These are phyloP conservation scores for Merodon equestris DNA, from an alignment of 2,888 invertebrate species.

Conservation along the genomic window DNA sequence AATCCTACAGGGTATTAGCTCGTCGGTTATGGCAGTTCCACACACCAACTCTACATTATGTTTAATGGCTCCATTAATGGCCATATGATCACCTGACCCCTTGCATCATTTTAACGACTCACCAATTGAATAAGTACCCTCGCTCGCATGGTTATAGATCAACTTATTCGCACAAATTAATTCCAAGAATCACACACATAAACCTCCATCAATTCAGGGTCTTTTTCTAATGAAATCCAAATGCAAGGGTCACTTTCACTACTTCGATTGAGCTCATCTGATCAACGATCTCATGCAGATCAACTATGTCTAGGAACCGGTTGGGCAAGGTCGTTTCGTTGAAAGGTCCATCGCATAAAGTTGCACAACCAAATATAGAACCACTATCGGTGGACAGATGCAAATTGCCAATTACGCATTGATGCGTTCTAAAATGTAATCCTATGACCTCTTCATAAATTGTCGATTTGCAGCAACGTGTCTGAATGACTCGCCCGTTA, in stretches of 20 bases:
- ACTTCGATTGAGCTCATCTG: not conserved
- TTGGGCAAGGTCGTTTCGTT: constrained; percentile 23
- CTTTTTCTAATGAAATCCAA: constrained; percentile 27
- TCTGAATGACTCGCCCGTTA: constrained; percentile 7
- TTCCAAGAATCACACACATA: too few relatives aligned
- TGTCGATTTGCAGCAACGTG: constrained; percentile 2
- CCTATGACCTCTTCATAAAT: constrained; percentile 20
- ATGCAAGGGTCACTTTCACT: constrained; percentile 42
- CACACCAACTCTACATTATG: too few relatives aligned
- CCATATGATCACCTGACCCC: too few relatives aligned
- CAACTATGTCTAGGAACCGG: constrained; percentile 28
- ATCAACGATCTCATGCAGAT: not conserved
- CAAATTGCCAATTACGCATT: constrained; percentile 53
- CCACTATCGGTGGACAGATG: constrained; percentile 20
- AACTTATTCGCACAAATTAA: too few relatives aligned
- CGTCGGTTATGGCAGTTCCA: too few relatives aligned
- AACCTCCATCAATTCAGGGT: too few relatives aligned
- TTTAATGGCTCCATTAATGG: too few relatives aligned
- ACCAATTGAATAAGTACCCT: too few relatives aligned
- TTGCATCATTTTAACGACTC: too few relatives aligned
- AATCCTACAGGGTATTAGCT: too few relatives aligned
- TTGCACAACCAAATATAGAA: constrained; percentile 53
- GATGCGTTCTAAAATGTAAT: constrained; percentile 38
- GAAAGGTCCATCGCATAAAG: constrained; percentile 18
- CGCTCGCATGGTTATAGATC: too few relatives aligned